phyloP scores from a whole-genome alignment of 2,888 invertebrate genomes.

The Thera britannica region DNA sequence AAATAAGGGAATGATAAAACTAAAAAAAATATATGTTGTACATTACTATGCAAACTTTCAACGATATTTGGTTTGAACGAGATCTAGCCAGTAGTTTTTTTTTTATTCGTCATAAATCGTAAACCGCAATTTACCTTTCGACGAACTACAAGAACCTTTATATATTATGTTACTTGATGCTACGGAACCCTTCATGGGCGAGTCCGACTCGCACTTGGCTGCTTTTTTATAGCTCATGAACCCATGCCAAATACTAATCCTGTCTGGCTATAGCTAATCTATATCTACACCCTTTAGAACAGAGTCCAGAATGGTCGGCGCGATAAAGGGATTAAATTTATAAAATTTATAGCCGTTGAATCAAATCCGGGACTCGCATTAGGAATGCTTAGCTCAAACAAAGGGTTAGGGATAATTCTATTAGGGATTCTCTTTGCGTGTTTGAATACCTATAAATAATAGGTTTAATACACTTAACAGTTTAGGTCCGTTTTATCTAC shows the following conservation, averaged over 20 bases:
- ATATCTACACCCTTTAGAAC: constrained; percentile 49
- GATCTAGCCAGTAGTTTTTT: too few species aligned
- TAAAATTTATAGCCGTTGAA: constrained; percentile 67
- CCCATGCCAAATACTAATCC: constrained; percentile 18
- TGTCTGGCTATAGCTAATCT: constrained; percentile 49
- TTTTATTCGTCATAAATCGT: too few species aligned
- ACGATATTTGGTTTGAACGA: too few species aligned
- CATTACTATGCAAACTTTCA: too few species aligned
- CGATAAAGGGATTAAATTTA: constrained; percentile 79
- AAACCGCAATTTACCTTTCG: too few species aligned
- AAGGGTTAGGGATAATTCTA: constrained; percentile 43
- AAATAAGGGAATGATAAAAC: too few species aligned
- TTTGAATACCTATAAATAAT: constrained; percentile 19
- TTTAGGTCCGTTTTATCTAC: neutral
- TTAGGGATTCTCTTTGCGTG: constrained; percentile 36
- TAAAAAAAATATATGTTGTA: too few species aligned
- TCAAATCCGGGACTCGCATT: constrained; percentile 54
- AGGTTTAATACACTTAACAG: neutral
- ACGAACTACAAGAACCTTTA: too few species aligned
- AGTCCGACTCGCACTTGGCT: neutral
- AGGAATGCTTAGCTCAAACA: constrained; percentile 42
- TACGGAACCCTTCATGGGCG: too few species aligned
- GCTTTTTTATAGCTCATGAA: constrained; percentile 4
- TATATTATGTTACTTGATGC: too few species aligned
- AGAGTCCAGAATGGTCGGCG: constrained; percentile 51